Conservation (phyloP, 2,888 invertebrate genomes). For the Azorinus chamasolen region DNA sequence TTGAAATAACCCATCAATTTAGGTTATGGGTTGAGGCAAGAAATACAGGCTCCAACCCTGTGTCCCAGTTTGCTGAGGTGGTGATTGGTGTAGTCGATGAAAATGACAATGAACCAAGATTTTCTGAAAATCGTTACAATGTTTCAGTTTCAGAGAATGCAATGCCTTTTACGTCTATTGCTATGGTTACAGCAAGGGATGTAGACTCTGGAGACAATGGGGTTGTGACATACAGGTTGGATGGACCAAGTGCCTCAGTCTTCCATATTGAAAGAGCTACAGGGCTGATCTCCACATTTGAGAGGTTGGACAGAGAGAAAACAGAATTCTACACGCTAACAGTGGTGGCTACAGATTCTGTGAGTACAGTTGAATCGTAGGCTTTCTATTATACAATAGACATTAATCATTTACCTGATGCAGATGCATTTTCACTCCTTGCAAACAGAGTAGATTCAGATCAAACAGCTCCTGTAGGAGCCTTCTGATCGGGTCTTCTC, state of each 20-base stretch:
- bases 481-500: no score
- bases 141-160: constrained; percentile 91
- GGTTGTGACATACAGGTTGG: constrained; percentile 88
- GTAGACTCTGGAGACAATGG: constrained; percentile 85
- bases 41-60: constrained; percentile 87
- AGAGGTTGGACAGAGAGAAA: constrained; percentile 93
- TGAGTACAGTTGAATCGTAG: constrained; percentile 57
- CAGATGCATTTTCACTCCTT: no score
- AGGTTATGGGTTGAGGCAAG: constrained; percentile 80
- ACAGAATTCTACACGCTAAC: constrained; percentile 96
- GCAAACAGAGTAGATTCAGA: no score
- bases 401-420: no score
- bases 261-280: constrained; percentile 96
- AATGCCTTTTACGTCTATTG: constrained; percentile 53
- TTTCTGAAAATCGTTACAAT: constrained; percentile 92
- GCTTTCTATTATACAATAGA: not conserved
- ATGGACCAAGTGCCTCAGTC: constrained; percentile 88
- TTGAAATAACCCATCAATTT: constrained; percentile 73
- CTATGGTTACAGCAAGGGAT: constrained; percentile 96
- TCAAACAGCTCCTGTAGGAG: no score
- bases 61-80: constrained; percentile 85
- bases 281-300: constrained; percentile 94
- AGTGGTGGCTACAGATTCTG: constrained; percentile 93
- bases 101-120: constrained; percentile 96
- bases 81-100: constrained; percentile 96